Base-by-base conservation (phyloP, 1,140 invertebrate species). In the Bombyx mori region DNA sequence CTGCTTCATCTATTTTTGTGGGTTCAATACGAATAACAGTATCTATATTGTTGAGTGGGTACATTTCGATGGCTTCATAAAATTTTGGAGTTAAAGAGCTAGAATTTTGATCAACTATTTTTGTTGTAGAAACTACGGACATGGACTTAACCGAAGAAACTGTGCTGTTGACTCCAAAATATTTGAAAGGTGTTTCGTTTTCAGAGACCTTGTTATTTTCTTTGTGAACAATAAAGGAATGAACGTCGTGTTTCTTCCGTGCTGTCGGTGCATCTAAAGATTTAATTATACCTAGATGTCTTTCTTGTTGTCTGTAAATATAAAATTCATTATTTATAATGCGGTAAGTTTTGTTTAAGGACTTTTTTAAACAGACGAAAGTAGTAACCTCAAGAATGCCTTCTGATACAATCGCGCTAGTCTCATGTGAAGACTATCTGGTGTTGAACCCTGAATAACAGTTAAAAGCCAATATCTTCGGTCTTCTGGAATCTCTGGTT, bases 381-480 rank as follows among this genome's bases (percentile, higher is more conserved):
- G 42, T 44, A 44, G 52, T 54, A 22, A 56, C 54, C 91, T 90
- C 50, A 91, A 86, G 73, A 92, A 92, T 18, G 91, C 91, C 62
- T 90, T 89, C 52, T 91, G 90, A 69, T 92, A 92, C 18, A 92
- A 72, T 56, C 90, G 89, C 3, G 91, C 91, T 44, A 92, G 78
- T 63, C 88, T 89, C 52, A 91, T 82, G 70, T 91, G 90, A 1
- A 92, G 77, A 59, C 89, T 89, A 65, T 83, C 68, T 62, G 90
- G 82, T 47, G 86, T 77, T 59, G 89, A 73, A 43, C 90, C 75
- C 66, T 90, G 74, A 48, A 95, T 89, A 42, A 95, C 92, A 3
- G 94, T 96, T 2, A 95, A 73, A 44, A 96, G 75, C 94, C 94
- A 96, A 79, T 94, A 96, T 35, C 93, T 89, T 51, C 90, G 78